Evolutionary conservation across 2,113 vertebrate species (phyloP).

Genomic region (Furnarius figulus): DNA sequence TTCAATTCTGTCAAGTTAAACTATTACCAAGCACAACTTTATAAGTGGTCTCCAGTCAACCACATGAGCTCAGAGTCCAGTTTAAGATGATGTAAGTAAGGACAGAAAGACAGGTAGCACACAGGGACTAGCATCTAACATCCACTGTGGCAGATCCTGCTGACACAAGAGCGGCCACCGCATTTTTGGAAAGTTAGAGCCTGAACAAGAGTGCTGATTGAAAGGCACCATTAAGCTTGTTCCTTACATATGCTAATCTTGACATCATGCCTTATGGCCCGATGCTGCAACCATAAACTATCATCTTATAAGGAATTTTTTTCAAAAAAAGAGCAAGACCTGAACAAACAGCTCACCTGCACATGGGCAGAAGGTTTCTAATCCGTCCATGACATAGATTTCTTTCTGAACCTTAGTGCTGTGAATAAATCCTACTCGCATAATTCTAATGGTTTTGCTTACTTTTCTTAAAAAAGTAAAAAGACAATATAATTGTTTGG

Average conservation of each 20-base stretch:
- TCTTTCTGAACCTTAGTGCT: neutral
- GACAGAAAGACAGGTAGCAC: neutral
- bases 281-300: neutral
- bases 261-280: neutral
- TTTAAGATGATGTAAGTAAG: neutral
- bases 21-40: neutral
- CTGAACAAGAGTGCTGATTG: neutral
- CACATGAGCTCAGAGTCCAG: neutral
- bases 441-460: neutral
- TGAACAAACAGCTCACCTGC: neutral
- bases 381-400: neutral
- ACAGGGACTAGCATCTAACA: accelerated
- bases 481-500: neutral
- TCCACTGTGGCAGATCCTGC: neutral
- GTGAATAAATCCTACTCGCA: neutral
- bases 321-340: neutral
- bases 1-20: neutral
- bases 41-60: neutral
- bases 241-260: neutral
- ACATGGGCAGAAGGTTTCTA: neutral
- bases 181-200: neutral
- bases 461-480: neutral
- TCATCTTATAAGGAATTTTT: neutral
- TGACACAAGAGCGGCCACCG: neutral
- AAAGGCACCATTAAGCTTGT: neutral